Conservation (phyloP, 2,113 vertebrate species). For the Carlito syrichta region DNA sequence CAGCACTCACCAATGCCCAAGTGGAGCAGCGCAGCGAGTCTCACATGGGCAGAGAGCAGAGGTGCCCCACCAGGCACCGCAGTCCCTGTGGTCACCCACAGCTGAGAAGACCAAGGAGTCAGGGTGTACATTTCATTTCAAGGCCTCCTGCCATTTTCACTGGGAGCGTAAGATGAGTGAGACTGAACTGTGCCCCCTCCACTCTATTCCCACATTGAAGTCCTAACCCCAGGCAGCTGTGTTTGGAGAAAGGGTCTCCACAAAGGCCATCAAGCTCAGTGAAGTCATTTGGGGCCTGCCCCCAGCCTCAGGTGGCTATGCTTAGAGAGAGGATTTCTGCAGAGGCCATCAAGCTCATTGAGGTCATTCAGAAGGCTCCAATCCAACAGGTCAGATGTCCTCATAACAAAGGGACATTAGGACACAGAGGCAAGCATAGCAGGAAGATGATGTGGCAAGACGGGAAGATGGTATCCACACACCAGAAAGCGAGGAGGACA, state of each 20-base stretch:
- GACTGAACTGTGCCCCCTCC: not conserved
- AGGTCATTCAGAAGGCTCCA: rapidly evolving
- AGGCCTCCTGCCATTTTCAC: rapidly evolving
- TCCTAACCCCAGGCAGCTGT: not conserved
- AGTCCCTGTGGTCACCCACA: rapidly evolving
- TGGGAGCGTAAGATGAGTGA: rapidly evolving
- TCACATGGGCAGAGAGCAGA: rapidly evolving
- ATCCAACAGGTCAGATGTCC: not conserved
- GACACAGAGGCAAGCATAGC: not conserved
- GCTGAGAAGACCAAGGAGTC: too few species aligned
- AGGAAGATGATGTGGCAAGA: rapidly evolving
- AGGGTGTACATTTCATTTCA: rapidly evolving
- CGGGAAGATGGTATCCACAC: rapidly evolving
- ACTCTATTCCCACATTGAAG: not conserved
- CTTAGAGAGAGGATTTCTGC: not conserved
- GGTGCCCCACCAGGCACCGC: rapidly evolving
- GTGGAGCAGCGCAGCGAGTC: too few species aligned
- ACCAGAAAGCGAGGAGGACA: rapidly evolving
- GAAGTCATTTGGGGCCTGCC: too few species aligned
- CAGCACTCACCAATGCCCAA: rapidly evolving
- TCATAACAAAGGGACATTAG: rapidly evolving
- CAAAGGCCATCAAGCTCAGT: too few species aligned
- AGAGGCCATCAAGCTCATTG: too few species aligned
- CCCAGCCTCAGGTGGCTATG: rapidly evolving
- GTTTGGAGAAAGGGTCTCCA: not conserved